A percentile compares a stretch with the other conserved stretches of the same genome.
Conservation (phyloP, 1,140 invertebrate species). For the Oncopodura yosiiana region DNA sequence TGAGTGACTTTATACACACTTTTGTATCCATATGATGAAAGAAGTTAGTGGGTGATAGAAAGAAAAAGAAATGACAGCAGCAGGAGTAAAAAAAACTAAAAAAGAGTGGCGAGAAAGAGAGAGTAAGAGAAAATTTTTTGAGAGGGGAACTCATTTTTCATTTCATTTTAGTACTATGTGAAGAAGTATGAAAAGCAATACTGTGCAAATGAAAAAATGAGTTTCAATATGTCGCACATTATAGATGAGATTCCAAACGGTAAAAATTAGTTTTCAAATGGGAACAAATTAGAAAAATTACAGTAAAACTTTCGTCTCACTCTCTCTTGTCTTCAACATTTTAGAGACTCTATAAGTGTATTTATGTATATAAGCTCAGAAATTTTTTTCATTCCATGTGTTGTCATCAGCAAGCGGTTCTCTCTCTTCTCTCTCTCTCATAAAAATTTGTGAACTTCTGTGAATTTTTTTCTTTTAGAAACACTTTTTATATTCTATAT, state of each 20-base stretch:
- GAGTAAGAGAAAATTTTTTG: no score
- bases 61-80: constrained; percentile 2
- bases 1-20: no score
- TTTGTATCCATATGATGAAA: no score
- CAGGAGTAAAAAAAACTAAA: not conserved
- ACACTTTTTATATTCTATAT: not conserved
- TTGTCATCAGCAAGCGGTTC: constrained; percentile 25
- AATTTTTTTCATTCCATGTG: constrained; percentile 31
- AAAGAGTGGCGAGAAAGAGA: constrained; percentile 7
- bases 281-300: constrained; percentile 36
- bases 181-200: not conserved
- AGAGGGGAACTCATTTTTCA: constrained; percentile 32
- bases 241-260: constrained; percentile 35
- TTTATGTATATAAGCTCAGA: not conserved
- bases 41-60: no score
- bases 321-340: not conserved
- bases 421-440: not conserved
- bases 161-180: constrained; percentile 30
- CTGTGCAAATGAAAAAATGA: constrained; percentile 29
- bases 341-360: constrained; percentile 23
- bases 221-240: constrained; percentile 35
- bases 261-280: constrained; percentile 37
- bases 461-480: constrained; percentile 5
- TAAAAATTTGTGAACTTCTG: not conserved
- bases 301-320: constrained; percentile 31